Evolutionary conservation across 2,888 invertebrate species (phyloP).

Genomic region (Carcina quercana): DNA sequence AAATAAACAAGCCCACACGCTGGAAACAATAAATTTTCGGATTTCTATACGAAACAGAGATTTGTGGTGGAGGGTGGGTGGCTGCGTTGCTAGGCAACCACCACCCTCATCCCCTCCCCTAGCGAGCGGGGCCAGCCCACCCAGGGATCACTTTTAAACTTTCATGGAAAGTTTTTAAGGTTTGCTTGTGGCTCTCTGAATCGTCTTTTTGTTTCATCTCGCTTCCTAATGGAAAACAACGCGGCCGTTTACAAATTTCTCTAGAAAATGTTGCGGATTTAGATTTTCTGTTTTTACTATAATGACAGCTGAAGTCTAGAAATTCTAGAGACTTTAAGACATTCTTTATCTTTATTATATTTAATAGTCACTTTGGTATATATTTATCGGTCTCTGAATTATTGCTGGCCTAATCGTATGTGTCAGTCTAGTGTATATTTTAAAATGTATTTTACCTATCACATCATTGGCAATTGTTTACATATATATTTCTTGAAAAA

Average conservation of each 20-base stretch:
- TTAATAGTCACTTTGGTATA: no score
- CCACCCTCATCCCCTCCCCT: conserved; percentile 23
- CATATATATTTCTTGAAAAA: no score
- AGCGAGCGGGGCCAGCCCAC: conserved; percentile 30
- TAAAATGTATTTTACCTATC: no score
- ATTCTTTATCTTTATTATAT: no score
- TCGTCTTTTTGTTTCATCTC: conserved; percentile 62
- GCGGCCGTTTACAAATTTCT: conserved; percentile 14
- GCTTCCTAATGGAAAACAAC: conserved; percentile 42
- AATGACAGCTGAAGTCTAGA: no score
- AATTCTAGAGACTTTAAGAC: no score
- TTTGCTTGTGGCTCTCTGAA: conserved; percentile 65
- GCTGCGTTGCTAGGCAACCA: conserved; percentile 62
- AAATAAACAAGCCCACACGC: conserved; percentile 31
- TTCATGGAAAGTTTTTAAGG: conserved; percentile 73
- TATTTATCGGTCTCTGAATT: no score
- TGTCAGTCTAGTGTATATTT: no score
- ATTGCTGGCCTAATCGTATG: no score
- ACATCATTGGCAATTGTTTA: no score
- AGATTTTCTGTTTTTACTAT: no score
- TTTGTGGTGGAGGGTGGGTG: conserved; percentile 57
- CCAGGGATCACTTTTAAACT: conserved; percentile 71
- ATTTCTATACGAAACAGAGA: conserved; percentile 62
- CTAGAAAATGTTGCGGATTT: conserved; percentile 1
- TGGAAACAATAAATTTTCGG: conserved; percentile 60